phyloP scores from a whole-genome alignment of 2,888 invertebrate genomes.

The Torymus texanus region DNA sequence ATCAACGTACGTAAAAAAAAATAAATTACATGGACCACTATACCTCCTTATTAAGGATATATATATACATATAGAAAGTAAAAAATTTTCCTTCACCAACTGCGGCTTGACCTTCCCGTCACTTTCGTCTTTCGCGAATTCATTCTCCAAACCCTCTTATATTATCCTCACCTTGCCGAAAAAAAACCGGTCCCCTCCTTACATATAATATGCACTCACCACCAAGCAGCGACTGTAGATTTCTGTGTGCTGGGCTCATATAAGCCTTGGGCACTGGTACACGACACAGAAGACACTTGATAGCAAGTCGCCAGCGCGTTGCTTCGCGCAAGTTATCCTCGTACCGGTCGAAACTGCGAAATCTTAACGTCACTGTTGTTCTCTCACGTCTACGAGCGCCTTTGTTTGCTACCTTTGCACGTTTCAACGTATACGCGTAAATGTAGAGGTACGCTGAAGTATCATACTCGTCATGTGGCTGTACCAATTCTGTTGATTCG shows the following conservation, averaged over 20 bases:
- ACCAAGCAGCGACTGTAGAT: slow-evolving; percentile 74
- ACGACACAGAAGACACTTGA: slow-evolving; percentile 81
- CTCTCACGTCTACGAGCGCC: slow-evolving; percentile 81
- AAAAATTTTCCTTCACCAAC: too few species aligned
- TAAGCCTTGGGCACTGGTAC: slow-evolving; percentile 72
- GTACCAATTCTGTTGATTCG: slow-evolving; percentile 74
- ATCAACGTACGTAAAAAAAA: too few species aligned
- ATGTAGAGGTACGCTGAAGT: slow-evolving; percentile 90
- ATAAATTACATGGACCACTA: too few species aligned
- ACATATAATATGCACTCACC: slow-evolving; percentile 27
- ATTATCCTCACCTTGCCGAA: too few species aligned
- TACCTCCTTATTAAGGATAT: too few species aligned
- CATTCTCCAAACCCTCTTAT: too few species aligned
- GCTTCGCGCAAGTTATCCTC: slow-evolving; percentile 91
- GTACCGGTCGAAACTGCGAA: slow-evolving; percentile 89
- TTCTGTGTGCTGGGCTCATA: slow-evolving; percentile 75
- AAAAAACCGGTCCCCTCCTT: too few species aligned
- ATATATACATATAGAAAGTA: too few species aligned
- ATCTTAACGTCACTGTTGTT: slow-evolving; percentile 88
- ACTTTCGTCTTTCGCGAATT: too few species aligned
- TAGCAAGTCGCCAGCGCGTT: slow-evolving; percentile 86
- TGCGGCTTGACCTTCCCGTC: too few species aligned
- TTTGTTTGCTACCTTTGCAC: slow-evolving; percentile 71
- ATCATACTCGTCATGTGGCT: slow-evolving; percentile 81
- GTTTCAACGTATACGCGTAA: slow-evolving; percentile 84